These are phyloP conservation scores for Pedicia rivosa DNA, from an alignment of 2,888 invertebrate genomes.

Conservation along the genomic window DNA sequence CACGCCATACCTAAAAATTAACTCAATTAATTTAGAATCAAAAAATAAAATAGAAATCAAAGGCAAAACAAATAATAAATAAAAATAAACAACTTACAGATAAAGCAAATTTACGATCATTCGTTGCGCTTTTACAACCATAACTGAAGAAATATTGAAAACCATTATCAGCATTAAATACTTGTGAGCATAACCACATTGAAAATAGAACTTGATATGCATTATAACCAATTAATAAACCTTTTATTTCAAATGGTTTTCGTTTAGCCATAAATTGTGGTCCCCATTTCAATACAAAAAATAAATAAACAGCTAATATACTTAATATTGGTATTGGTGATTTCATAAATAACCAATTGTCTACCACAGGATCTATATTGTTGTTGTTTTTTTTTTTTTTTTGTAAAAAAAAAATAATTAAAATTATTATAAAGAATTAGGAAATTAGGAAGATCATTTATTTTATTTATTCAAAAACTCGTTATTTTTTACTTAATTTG, in stretches of 20 bases:
- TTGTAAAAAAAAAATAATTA: too few species aligned
- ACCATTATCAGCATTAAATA: constrained; percentile 64
- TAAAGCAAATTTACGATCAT: constrained; percentile 4
- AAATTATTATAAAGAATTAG: too few species aligned
- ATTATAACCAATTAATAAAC: constrained; percentile 63
- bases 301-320: constrained; percentile 47
- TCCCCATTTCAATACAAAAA: constrained; percentile 59
- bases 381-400: too few species aligned
- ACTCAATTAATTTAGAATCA: too few species aligned
- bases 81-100: constrained; percentile 4
- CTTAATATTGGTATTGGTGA: constrained; percentile 53
- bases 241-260: constrained; percentile 55
- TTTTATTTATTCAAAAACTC: too few species aligned
- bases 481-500: too few species aligned
- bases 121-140: constrained; percentile 19
- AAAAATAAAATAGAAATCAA: too few species aligned
- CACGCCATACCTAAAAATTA: too few species aligned
- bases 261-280: constrained; percentile 60
- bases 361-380: constrained; percentile 56
- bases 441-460: too few species aligned
- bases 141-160: constrained; percentile 61
- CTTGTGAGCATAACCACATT: constrained; percentile 45
- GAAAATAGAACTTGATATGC: constrained; percentile 79
- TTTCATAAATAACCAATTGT: constrained; percentile 63
- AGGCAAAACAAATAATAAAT: too few species aligned